Percentiles rank a stretch among this genome's conserved stretches.
These are phyloP conservation scores for Chelidonichthys spinosus DNA, from an alignment of 2,797 vertebrate genomes.

Conservation along the genomic window DNA sequence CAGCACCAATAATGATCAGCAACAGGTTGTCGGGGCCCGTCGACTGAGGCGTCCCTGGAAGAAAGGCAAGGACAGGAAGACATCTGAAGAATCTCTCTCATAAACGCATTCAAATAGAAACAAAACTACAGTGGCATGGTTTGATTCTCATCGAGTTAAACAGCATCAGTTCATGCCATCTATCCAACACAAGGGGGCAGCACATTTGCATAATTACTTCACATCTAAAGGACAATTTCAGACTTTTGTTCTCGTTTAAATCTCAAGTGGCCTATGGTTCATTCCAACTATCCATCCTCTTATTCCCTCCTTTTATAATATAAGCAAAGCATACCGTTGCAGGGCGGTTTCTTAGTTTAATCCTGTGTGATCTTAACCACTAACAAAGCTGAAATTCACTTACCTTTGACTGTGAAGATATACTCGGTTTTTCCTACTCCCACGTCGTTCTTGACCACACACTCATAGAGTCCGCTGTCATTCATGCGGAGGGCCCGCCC, in stretches of 20 bases:
- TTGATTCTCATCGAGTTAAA: neutral
- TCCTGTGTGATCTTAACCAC: neutral
- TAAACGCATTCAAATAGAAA: neutral
- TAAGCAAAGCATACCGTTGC: neutral
- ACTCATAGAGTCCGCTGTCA: slow-evolving; percentile 81
- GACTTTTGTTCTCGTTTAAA: neutral
- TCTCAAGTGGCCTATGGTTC: neutral
- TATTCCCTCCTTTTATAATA: neutral
- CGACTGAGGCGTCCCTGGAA: slow-evolving; percentile 14
- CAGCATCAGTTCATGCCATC: neutral
- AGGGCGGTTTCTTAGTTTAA: neutral
- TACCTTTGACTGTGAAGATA: slow-evolving; percentile 58
- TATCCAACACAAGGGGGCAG: slow-evolving; percentile 66
- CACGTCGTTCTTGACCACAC: slow-evolving; percentile 66
- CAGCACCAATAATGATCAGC: slow-evolving; percentile 84
- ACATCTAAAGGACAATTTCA: slow-evolving; percentile 22
- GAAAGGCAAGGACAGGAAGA: neutral
- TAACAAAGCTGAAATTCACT: neutral
- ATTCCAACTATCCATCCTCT: neutral
- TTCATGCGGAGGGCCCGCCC: slow-evolving; percentile 64
- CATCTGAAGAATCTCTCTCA: neutral
- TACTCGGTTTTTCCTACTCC: slow-evolving; percentile 66
- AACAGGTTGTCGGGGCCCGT: slow-evolving; percentile 71
- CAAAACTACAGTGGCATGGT: neutral
- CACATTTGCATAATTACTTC: slow-evolving; percentile 24